These are phyloP conservation scores for Neolamprologus toae DNA, from an alignment of 2,113 vertebrate genomes.

Conservation along the genomic window DNA sequence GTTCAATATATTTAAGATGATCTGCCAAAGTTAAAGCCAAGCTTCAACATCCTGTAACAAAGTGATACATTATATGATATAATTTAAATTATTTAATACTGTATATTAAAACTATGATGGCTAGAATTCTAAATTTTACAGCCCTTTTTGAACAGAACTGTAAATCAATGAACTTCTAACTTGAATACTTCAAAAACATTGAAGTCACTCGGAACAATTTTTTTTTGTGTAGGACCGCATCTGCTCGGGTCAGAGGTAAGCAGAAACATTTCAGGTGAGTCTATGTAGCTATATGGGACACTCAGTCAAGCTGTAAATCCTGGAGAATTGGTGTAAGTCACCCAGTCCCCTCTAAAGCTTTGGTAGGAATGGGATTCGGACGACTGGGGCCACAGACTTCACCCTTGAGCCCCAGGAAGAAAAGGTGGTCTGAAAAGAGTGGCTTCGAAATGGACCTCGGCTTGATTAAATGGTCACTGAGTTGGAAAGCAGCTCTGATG, in stretches of 20 bases:
- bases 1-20: not conserved
- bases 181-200: not conserved
- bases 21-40: not conserved
- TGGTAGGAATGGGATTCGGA: conserved; percentile 62
- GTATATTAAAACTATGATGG: not conserved
- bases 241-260: conserved; percentile 1
- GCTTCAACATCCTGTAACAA: not conserved
- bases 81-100: not conserved
- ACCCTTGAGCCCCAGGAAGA: conserved; percentile 75
- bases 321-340: conserved; percentile 64
- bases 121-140: not conserved
- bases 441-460: conserved; percentile 75
- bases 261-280: conserved; percentile 39
- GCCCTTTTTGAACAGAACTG: not conserved
- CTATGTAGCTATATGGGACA: conserved; percentile 31
- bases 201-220: not conserved
- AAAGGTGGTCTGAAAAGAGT: conserved; percentile 71
- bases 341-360: conserved; percentile 62
- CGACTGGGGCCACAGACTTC: conserved; percentile 71
- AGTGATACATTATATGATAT: not conserved
- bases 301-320: conserved; percentile 61
- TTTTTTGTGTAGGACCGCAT: not conserved
- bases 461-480: conserved; percentile 89
- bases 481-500: conserved; percentile 83
- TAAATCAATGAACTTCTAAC: not conserved